A percentile compares a stretch with the other conserved stretches of the same genome.
Conservation (phyloP, 2,888 invertebrate genomes). For the Drosophila flavopinicola region DNA sequence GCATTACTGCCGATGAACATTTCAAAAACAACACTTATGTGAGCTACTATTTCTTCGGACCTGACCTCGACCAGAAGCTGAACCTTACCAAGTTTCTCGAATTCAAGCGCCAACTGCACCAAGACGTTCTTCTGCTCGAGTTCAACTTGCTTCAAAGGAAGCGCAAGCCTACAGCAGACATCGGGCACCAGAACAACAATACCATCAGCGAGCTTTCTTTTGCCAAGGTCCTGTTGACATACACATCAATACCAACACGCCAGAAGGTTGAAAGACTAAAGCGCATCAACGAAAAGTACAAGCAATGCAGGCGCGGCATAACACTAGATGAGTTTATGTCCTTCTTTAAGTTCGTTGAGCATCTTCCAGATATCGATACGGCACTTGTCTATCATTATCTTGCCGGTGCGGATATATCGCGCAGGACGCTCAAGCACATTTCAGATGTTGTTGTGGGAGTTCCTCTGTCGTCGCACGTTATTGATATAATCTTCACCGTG, state of each 20-base stretch:
- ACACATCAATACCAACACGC: background rate
- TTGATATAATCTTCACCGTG: conserved; percentile 46
- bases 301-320: conserved; percentile 3
- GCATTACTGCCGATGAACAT: background rate
- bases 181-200: background rate
- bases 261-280: background rate
- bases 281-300: conserved; percentile 25
- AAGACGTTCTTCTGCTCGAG: conserved; percentile 36
- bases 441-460: conserved; percentile 29
- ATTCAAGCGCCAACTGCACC: conserved; percentile 34
- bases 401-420: conserved; percentile 36
- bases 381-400: conserved; percentile 43
- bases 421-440: conserved; percentile 21
- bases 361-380: conserved; percentile 31
- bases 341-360: conserved; percentile 37
- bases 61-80: conserved; percentile 12
- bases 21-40: conserved; percentile 8
- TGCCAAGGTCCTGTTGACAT: conserved; percentile 39
- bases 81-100: conserved; percentile 18
- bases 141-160: conserved; percentile 32
- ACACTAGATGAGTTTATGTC: conserved; percentile 30
- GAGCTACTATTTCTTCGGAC: conserved; percentile 39
- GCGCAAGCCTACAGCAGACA: background rate
- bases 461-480: conserved; percentile 21
- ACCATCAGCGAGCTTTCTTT: conserved; percentile 51